Base-by-base conservation (phyloP, 2,888 invertebrate species). In the Dasysyrphus tricinctus region DNA sequence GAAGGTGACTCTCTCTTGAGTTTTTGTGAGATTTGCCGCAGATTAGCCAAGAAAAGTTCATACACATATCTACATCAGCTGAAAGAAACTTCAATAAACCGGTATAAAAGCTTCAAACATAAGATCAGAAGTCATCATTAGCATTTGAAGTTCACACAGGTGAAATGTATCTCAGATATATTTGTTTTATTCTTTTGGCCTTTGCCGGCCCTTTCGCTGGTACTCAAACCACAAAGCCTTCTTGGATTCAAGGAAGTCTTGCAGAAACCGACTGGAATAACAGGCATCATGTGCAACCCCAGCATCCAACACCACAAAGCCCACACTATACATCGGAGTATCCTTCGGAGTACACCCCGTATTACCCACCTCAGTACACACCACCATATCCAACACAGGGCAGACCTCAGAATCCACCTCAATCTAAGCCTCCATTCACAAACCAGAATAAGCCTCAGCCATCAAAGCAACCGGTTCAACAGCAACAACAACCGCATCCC, bases 31-130 rank as follows among this genome's bases (percentile, higher is more conserved):
- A 59, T 59, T 39, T 24, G 59, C 16, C 34, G n/a, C n/a, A 47
- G 67, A 82, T 78, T 54, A 78, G 47, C 69, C 47, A 69, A 63
- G 49, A 72, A 47, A 39, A 59, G 7, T 39, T 16, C 12, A 34
- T 37, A 42, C 54, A 39, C 24, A 34, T 5, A n/a, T 1, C 24
- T 65, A 57, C 44, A 78, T 56, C 59, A 73, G 59, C 34, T 47
- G 54, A 69, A 32, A 61, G 34, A n/a, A 61, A 39, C 14, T 12
- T 39, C 19, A 54, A 37, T 47, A 54, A 29, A n/a, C 12, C 24
- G 14, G 81, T 85, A 85, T 85, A 85, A 57, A 85, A 85, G 73
- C 67, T 19, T 19, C 19, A 11, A 14, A 29, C 49, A 29, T 57
- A 39, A 49, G 19, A 9, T 12, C 32, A 37, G 56, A 29, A 47